Base-by-base conservation (phyloP, 2,113 vertebrate species). In the Etia nguti region DNA sequence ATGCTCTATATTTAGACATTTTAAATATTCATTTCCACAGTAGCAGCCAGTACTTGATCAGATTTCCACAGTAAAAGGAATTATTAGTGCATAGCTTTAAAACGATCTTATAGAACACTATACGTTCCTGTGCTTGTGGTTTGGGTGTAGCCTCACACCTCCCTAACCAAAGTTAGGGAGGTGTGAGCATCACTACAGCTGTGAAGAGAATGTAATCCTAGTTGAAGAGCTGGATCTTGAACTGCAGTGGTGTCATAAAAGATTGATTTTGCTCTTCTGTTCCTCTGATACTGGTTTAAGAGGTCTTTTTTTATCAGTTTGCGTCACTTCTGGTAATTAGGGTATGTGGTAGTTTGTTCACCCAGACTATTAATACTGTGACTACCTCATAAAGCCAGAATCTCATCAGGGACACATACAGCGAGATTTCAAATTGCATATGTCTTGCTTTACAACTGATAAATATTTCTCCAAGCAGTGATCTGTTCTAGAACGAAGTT, bases 71-170 rank as follows among this genome's bases (percentile, higher is more conserved):
- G 11, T 13, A 22, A 41, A 29, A 16, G 52, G 13, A 15, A 20
- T 54, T 59, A 11, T 62, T 75, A 60, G 41, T 48, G 29, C 34
- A 22, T 20, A 6, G 13, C 22, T 6, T 82, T n/a, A 10, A n/a
- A 59, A 34, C 24, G 81, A 85, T 31, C 70, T 62, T 60, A 57
- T 2, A 89, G 73, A 88, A 80, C 31, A 62, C n/a, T 24, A 1
- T 88, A 54, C 79, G 54, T 52, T 86, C 62, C 70, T 20, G 38
- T 86, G 88, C 46, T 20, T 94, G 91, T 94, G 92, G 88, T 90
- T 93, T 91, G 86, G 93, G 92, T 92, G 93, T 87, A 87, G 87
- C 92, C 81, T 94, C 87, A 83, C 93, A 92, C 87, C 90, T 89
- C 56, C 55, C 38, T 62, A 85, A 89, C 89, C 80, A 91, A 82